Evolutionary conservation across 2,888 invertebrate species (phyloP), one percentile per base, ranked within the genome.

Genomic region (Drosophila nr. perissopoda): DNA sequence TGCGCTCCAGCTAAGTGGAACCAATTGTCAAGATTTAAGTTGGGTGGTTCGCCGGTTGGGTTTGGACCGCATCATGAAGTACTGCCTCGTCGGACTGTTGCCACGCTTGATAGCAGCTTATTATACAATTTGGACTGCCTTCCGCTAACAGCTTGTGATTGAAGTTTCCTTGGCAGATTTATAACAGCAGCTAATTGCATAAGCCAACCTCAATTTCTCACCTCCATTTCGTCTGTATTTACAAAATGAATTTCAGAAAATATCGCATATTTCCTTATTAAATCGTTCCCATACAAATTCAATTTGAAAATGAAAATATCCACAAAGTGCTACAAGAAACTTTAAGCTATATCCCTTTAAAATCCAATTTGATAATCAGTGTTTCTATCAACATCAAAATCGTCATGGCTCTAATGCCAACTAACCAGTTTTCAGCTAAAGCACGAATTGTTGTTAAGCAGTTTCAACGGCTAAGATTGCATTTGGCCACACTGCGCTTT

Each of bases 1-100:
- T 13, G 29, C 13, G 31, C 58, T 70, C 25, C 1, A 59, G n/a
- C 61, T 56, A 67, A 79, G 72, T 79, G 76, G 76, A 76, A 52
- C 67, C 70, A 76, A 76, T 76, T 71, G 71, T 68, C 53, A 34
- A 66, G 46, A 49, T 48, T 60, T 57, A 31, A 21, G 46, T 40
- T 18, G 27, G 31, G 18, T 18, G 42, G 16, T 40, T 51, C 8
- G 4, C 18, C 13, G 49, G 46, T 1, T n/a, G 33, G 49, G 18
- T 2, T 46, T 46, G 33, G 18, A n/a, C 42, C 34, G 1, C 34
- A 21, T 33, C 42, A 21, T 21, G 11, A 42, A 6, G 42, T 21
- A 7, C 53, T 16, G 13, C 34, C 53, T 33, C 7, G 21, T 25
- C 33, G 25, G 34, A 33, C 16, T 34, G 21, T 25, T 46, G 46